Evolutionary conservation across 1,140 invertebrate species (phyloP), one percentile per base, ranked within the genome.

Genomic region (Mya arenaria): DNA sequence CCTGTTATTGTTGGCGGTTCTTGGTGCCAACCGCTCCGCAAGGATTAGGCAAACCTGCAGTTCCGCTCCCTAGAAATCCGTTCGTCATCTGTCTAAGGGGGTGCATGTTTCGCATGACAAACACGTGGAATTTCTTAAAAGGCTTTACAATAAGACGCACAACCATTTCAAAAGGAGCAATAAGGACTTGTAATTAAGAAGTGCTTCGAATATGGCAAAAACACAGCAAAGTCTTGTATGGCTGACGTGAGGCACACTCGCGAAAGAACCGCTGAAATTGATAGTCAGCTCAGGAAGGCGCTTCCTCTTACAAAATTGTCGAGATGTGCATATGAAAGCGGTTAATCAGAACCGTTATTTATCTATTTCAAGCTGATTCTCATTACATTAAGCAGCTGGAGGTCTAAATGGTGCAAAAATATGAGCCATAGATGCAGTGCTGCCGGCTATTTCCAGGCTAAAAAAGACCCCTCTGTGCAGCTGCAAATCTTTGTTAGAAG

Each of bases 341-440:
- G 25, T 23, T 41, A 75, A 75, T 62, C 55, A 63, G 58, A 60
- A 19, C 56, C 73, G 37, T 65, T 75, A 63, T 63, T 75, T 75
- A 75, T 75, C 73, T 75, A 75, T 75, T 41, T 37, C 58, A 63
- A 58, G 44, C 73, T 36, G 58, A 75, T 75, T 44, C 41, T 65
- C 73, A 19, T 75, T 60, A 75, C 62, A 28, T 41, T 32, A 60
- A 23, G 37, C 73, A 75, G 73, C 73, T 75, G 73, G 55, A 52
- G 73, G 41, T 37, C 36, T 63, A 30, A 75, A 75, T 56, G 36
- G 73, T 75, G 73, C 55, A 75, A 75, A 60, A 58, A 75, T 63
- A 60, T 36, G 37, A 36, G 36, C 48, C 48, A 23, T 52, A 1
- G 17, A 52, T 52, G 19, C 48, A n/a, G 1, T 52, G 48, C 48